Evolutionary conservation across 2,888 invertebrate genomes (phyloP).

Genomic region (Kuschelorhynchus macadamiae): DNA sequence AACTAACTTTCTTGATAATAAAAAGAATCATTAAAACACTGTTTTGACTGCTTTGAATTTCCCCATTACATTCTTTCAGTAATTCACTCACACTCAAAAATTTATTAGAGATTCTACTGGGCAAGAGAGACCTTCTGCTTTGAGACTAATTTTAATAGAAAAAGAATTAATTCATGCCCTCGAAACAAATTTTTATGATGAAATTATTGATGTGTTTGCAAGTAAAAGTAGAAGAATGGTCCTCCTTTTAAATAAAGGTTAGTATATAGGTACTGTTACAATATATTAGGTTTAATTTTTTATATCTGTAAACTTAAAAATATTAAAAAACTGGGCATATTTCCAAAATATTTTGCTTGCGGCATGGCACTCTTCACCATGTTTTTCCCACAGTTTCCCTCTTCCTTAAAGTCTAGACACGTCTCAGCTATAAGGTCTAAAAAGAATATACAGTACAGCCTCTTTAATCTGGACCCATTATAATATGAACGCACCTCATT

Average conservation of each 20-base stretch:
- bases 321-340: too few species aligned
- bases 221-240: conserved; percentile 42
- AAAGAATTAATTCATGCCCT: conserved; percentile 4
- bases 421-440: too few species aligned
- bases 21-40: background rate
- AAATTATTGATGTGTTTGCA: conserved; percentile 44
- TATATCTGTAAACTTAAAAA: too few species aligned
- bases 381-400: too few species aligned
- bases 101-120: conserved; percentile 22
- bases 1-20: conserved; percentile 14
- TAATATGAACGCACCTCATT: too few species aligned
- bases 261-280: too few species aligned
- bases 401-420: too few species aligned
- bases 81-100: conserved; percentile 9
- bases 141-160: conserved; percentile 14
- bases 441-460: too few species aligned
- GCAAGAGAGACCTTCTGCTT: conserved; percentile 8
- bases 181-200: conserved; percentile 36
- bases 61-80: conserved; percentile 11
- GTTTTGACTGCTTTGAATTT: conserved; percentile 11
- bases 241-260: conserved; percentile 31
- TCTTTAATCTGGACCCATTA: too few species aligned
- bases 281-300: too few species aligned
- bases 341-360: too few species aligned
- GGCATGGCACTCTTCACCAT: too few species aligned